phyloP scores from a whole-genome alignment of 1,140 invertebrate genomes.

The Drosophila pandora region DNA sequence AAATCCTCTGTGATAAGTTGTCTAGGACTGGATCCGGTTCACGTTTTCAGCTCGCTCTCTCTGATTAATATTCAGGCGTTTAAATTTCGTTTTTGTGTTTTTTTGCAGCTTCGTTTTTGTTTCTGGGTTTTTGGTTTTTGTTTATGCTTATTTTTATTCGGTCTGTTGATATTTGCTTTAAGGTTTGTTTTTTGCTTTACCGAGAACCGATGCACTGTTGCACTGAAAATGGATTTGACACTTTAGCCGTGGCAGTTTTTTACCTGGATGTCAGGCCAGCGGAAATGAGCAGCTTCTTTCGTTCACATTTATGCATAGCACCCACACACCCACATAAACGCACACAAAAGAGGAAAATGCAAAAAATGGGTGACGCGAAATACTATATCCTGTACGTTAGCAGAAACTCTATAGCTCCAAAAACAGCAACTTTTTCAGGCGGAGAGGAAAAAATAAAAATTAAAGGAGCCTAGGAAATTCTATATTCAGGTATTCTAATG shows the following conservation, averaged over 20 bases:
- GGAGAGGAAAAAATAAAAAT: no score
- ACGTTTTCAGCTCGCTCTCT: conserved; percentile 8
- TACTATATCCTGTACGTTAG: conserved; percentile 9
- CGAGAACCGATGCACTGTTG: conserved; percentile 22
- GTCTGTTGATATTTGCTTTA: conserved; percentile 46
- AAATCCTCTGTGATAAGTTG: conserved; percentile 79
- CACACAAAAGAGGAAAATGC: conserved; percentile 11
- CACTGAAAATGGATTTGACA: conserved; percentile 50
- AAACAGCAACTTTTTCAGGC: no score
- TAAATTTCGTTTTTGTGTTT: conserved; percentile 70
- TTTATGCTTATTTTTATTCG: conserved; percentile 48
- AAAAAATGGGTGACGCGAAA: conserved; percentile 30
- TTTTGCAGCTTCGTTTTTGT: conserved; percentile 5
- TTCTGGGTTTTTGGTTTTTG: conserved; percentile 8
- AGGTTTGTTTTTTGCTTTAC: conserved; percentile 25
- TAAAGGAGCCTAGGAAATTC: no score
- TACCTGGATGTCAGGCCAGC: conserved; percentile 27
- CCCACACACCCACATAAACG: conserved; percentile 17
- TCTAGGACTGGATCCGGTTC: conserved; percentile 47
- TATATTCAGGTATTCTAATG: no score
- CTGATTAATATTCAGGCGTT: conserved; percentile 80
- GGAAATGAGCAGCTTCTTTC: conserved; percentile 63
- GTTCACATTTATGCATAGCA: conserved; percentile 30
- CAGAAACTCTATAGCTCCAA: background rate
- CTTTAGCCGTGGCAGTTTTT: conserved; percentile 35